Evolutionary conservation across 1,140 invertebrate genomes (phyloP), one percentile per base, ranked within the genome.

Genomic region (Lordiphosa collinella): DNA sequence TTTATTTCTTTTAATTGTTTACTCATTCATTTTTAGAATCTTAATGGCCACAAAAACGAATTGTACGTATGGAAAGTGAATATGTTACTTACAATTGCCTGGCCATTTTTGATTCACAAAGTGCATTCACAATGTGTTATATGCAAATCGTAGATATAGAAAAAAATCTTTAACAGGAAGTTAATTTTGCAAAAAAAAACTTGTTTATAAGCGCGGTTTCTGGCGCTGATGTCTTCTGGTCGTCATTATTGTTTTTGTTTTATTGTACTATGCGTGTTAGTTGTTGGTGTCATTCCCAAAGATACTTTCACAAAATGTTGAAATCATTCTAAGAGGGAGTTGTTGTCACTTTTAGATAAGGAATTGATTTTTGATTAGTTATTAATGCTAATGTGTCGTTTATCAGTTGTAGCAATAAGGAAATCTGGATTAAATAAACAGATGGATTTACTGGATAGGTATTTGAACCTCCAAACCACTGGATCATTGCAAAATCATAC

Each of bases 21-120:
- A 38, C 46, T n/a, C 35, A 41, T 8, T 25, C 64, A 63, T 47
- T 49, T 44, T 49, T 50, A 64, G 54, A 68, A 68, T 68, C 49
- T 58, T 64, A 68, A 64, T 68, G 34, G 43, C 22, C 31, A 40
- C 6, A 25, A 38, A 37, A 18, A 48, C 31, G 46, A 34, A 35
- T 32, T 34, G 40, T 25, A 31, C 12, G 6, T 48, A 32, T 8
- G 37, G 14, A 57, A 41, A 62, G 22, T 38, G 29, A 29, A 62
- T 55, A 29, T 29, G 25, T 29, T 29, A 29, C 25, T 2, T 18
- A 43, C 49, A 53, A 60, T 50, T 50, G 29, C 13, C 50, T 12
- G 12, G 35, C 43, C 38, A 56, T 36, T 52, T 63, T 63, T 10
- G 53, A 58, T 50, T 47, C 54, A 12, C 1, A 10, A 44, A 68